Evolutionary conservation across 2,113 vertebrate species (phyloP), one percentile per base, ranked within the genome.

Genomic region (Zosterops pallidus): DNA sequence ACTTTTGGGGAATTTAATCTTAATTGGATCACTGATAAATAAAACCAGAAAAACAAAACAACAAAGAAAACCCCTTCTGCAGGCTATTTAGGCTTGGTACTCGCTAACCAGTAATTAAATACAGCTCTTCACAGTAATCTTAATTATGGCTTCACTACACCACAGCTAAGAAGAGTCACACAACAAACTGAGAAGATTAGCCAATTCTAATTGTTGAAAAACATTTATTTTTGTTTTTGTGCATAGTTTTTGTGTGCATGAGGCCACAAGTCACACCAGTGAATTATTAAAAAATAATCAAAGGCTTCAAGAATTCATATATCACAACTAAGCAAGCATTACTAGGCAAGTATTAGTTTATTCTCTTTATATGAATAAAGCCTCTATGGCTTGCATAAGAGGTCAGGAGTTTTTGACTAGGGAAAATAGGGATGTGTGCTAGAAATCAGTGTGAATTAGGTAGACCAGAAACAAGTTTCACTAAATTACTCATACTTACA

Each of bases 71-170:
- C 11, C 16, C 12, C 72, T 89, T 90, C 92, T 81, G 72, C 80
- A 93, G 89, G 94, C 89, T 94, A 91, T 94, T 97, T 91, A 83
- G 65, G 56, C 80, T 92, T 92, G 62, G 72, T 95, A 90, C 88
- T 92, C 94, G 89, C 91, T 96, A 95, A 90, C 37, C 56, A 94
- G 53, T 94, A 96, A 96, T 96, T 93, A 96, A 96, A 94, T 68
- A 86, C 93, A 97, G 92, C 65, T 92, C 71, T 95, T 86, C 18
- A 9, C 86, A 93, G 62, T 81, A 94, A 95, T 86, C 69, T 96
- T 94, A 96, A 96, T 94, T 90, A 90, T 55, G 55, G 76, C 68
- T 86, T 86, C 82, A 70, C 56, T 88, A 67, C 53, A 82, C 83
- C 80, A 90, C 86, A 90, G 88, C 86, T 95, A 86, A 94, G 81